Evolutionary conservation across 2,797 vertebrate genomes (phyloP), one percentile per base, ranked within the genome.

Genomic region (Pseudochirops corinnae): DNA sequence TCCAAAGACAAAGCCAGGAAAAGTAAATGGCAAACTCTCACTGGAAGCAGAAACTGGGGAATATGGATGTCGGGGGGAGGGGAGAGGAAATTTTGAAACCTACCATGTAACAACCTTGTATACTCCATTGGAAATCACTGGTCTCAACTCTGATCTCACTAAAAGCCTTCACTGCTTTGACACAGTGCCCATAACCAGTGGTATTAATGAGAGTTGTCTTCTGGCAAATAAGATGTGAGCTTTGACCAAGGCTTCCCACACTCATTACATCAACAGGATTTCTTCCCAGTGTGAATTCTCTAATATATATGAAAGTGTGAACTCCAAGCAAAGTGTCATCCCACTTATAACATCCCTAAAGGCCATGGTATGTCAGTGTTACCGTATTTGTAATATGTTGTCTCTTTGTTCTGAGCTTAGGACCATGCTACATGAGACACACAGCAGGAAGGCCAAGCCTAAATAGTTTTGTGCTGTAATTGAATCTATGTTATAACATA

Each of bases 211-310:
- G 39, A 46, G 24, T 50, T 87, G 39, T 87, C 39, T 87, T 39
- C 33, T 87, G 74, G 74, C 39, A 46, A 87, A 87, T 87, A 87
- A 87, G 74, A 11, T 87, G 74, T 87, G 74, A 87, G 74, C 9
- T 87, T 24, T 87, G 74, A 87, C 74, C 74, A 87, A 87, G 74
- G 39, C 24, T 87, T 87, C 74, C 74, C 10, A 46, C 24, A 50
- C 24, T 50, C 74, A 87, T 87, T 87, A 87, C 39, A 50, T 50
- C 74, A 87, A 50, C 74, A 87, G 24, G 21, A 50, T 50, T 87
- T 87, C 39, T 87, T 87, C 74, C 74, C 74, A 87, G 74, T 87
- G 74, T 87, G 74, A 87, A 87, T 87, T 87, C 74, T 87, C 74
- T 87, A 87, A 50, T 26, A 87, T 87, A 87, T 26, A 50, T 50